Base-by-base conservation (phyloP, 2,113 vertebrate species). In the Daphoenositta chrysoptera region DNA sequence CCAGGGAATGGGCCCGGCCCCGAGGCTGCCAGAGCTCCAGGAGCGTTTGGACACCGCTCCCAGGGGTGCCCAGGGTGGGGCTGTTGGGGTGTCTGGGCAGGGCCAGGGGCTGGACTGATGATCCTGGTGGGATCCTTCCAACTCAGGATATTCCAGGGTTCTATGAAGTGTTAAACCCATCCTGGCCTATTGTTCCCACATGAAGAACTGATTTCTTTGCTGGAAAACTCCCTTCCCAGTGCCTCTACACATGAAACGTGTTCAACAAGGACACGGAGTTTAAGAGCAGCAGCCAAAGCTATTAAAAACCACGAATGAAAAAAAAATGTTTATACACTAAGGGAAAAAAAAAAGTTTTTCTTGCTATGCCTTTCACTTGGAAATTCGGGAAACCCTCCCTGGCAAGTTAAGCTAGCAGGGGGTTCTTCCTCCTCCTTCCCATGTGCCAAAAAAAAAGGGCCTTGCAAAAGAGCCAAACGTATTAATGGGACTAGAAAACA, bases 351-450 rank as follows among this genome's bases (percentile, higher is more conserved):
- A 35, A 44, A 27, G 28, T 60, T 58, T 17, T 68, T 73, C 78
- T 66, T 69, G 93, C 89, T 95, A 64, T 1, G 88, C 91, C 82
- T 95, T 91, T 68, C 90, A 86, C 51, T 88, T 90, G 83, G 92
- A 94, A 90, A 90, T 83, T 60, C 10, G 72, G 96, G 94, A 96
- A 97, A 90, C 60, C 95, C 94, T 93, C 79, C 65, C 92, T 96
- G 94, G 96, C 94, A 96, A 90, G 87, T 14, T 23, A 86, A 89
- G 48, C 63, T 24, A 90, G 58, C 48, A 77, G 88, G 79, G 88
- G 90, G 53, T 92, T 77, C 88, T 81, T 92, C 90, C 83, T 93
- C 35, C 90, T 83, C 79, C 68, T 56, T 70, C 64, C 44, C 51
- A 44, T 4, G 35, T 64, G 94, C 93, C 90, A 90, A 70, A 44